Evolutionary conservation across 2,797 vertebrate genomes (phyloP).

Genomic region (Halcyon leucocephala): DNA sequence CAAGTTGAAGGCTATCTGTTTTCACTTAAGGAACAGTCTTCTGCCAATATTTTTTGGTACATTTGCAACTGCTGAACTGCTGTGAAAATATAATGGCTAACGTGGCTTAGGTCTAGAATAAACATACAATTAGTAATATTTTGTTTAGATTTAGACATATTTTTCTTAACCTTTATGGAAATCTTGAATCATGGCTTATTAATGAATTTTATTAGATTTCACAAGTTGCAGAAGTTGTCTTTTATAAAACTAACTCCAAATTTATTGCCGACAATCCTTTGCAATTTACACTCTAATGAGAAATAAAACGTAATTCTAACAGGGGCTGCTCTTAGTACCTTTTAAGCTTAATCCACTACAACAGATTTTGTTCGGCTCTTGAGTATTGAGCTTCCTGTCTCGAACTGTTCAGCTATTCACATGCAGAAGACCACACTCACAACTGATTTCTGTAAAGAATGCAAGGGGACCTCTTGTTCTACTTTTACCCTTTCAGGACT

Average conservation of each 20-base stretch:
- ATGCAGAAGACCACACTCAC: not conserved
- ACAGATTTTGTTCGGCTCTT: constrained; percentile 33
- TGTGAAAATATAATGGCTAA: constrained; percentile 62
- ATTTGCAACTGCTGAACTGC: constrained; percentile 69
- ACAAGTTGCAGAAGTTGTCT: constrained; percentile 42
- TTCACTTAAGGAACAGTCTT: constrained; percentile 68
- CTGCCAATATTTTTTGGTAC: constrained; percentile 67
- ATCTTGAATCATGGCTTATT: constrained; percentile 61
- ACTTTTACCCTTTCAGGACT: not conserved
- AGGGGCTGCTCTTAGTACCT: not conserved
- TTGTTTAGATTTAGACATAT: constrained; percentile 60
- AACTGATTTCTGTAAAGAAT: not conserved
- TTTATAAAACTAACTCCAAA: constrained; percentile 52
- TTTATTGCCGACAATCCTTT: constrained; percentile 21
- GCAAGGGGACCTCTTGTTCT: not conserved
- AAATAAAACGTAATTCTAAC: constrained; percentile 41
- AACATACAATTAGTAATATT: constrained; percentile 52
- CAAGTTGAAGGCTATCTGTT: constrained; percentile 68
- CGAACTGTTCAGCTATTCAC: not conserved
- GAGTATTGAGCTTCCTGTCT: constrained; percentile 3
- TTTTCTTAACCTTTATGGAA: constrained; percentile 65
- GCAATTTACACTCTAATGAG: constrained; percentile 36
- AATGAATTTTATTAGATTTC: constrained; percentile 72
- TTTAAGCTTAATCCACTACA: constrained; percentile 17
- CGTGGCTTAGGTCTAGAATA: constrained; percentile 51